Conservation (phyloP, 2,797 vertebrate genomes). For the Pseudomugil tenellus region DNA sequence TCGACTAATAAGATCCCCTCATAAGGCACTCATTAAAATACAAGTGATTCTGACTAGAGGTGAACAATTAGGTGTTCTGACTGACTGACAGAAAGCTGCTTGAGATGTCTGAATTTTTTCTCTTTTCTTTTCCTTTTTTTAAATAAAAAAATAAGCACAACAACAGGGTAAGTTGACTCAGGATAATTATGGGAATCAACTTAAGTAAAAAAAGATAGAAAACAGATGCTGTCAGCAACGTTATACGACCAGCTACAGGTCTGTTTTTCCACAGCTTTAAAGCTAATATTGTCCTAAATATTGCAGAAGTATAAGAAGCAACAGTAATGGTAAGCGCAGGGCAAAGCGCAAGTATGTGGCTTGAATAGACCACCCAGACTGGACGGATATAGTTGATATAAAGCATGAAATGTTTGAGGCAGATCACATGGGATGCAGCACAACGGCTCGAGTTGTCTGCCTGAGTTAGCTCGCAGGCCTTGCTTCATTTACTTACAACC, state of each 20-base stretch:
- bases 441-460: background rate
- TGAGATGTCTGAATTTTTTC: background rate
- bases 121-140: background rate
- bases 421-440: background rate
- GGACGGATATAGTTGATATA: background rate
- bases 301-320: background rate
- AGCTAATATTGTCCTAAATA: background rate
- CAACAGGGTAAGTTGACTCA: background rate
- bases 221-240: background rate
- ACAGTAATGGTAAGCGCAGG: background rate
- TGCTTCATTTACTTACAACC: background rate
- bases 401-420: background rate
- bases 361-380: background rate
- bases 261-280: background rate
- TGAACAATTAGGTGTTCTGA: slow-evolving; percentile 10
- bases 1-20: slow-evolving; percentile 34
- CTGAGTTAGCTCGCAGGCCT: background rate
- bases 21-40: slow-evolving; percentile 3
- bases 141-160: background rate
- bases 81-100: background rate
- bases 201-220: background rate
- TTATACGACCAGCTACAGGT: background rate
- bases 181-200: background rate
- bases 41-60: background rate
- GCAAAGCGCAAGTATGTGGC: background rate